These are phyloP conservation scores for Geodia barretti DNA, from an alignment of 37 sponge, comb jelly and placozoan genomes.

Conservation along the genomic window DNA sequence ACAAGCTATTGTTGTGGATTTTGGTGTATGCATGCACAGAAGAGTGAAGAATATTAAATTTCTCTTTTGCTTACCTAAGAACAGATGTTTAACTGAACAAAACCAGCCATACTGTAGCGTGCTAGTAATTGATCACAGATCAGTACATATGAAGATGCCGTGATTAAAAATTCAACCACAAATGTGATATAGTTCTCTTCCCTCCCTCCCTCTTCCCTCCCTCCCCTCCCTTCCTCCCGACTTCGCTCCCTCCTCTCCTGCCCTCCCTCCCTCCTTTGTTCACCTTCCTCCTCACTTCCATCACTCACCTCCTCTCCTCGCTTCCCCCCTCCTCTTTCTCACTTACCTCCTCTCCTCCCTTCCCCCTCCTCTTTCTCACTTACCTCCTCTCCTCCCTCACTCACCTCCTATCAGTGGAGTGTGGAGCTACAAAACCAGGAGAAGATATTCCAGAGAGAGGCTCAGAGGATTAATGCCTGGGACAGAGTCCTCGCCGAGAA, in stretches of 20 bases:
- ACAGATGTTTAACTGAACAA: too few species aligned
- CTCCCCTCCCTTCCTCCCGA: neutral
- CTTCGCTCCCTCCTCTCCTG: neutral
- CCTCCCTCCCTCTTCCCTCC: neutral
- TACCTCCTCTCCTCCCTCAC: neutral
- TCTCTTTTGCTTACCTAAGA: too few species aligned
- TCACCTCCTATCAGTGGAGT: conserved; percentile 75
- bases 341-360: too few species aligned
- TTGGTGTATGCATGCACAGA: too few species aligned
- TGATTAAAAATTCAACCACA: neutral
- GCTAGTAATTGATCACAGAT: too few species aligned
- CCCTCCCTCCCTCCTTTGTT: neutral
- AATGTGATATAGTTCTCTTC: neutral
- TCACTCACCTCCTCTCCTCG: too few species aligned
- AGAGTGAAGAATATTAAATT: too few species aligned
- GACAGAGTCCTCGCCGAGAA: conserved; percentile 81
- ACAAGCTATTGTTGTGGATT: too few species aligned
- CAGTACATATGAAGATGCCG: too few species aligned
- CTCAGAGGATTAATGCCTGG: conserved; percentile 86
- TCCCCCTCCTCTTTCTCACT: neutral
- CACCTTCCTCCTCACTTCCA: neutral
- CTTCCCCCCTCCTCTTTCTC: too few species aligned
- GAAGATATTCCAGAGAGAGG: conserved; percentile 89
- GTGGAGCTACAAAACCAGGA: conserved; percentile 90
- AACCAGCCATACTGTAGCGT: too few species aligned